phyloP scores from a whole-genome alignment of 2,797 vertebrate species.

The Spheniscus humboldti region DNA sequence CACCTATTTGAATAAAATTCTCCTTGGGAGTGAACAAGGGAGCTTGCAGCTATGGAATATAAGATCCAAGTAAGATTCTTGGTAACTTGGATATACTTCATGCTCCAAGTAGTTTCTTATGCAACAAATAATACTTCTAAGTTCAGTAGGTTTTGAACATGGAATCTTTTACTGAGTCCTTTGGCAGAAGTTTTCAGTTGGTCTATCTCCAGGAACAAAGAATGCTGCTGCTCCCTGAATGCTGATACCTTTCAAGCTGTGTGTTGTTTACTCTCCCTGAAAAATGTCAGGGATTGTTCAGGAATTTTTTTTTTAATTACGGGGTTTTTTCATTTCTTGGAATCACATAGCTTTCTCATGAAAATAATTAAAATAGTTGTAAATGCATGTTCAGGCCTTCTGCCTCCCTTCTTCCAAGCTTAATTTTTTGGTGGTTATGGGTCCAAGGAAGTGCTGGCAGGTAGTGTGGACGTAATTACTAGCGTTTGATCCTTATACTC shows the following conservation, averaged over 20 bases:
- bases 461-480: neutral
- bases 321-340: neutral
- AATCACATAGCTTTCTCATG: neutral
- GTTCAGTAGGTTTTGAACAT: neutral
- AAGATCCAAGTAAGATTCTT: constrained; percentile 85
- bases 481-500: neutral
- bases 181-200: neutral
- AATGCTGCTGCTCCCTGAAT: neutral
- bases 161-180: neutral
- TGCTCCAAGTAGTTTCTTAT: neutral
- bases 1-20: constrained; percentile 95
- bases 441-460: neutral
- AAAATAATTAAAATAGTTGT: neutral
- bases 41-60: constrained; percentile 94
- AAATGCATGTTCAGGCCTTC: neutral
- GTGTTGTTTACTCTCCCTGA: neutral
- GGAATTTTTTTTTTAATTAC: neutral
- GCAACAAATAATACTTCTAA: neutral
- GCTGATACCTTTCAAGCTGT: neutral
- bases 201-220: neutral
- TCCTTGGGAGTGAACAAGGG: constrained; percentile 92
- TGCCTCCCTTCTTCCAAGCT: neutral
- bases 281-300: neutral
- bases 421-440: neutral
- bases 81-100: neutral